Conservation (phyloP, 2,888 invertebrate genomes). For the Biston betularia region DNA sequence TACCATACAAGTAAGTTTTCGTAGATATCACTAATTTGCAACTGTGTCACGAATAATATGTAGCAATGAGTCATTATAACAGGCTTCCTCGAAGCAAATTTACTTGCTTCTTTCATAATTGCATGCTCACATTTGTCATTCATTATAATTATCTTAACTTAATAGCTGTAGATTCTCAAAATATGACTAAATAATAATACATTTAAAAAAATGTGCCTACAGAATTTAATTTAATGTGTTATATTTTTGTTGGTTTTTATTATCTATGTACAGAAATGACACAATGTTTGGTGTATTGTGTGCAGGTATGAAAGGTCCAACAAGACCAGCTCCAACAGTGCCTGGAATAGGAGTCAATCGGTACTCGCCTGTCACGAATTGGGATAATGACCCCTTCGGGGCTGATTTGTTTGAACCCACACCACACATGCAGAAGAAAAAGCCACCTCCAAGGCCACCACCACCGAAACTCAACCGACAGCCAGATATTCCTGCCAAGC, state of each 20-base stretch:
- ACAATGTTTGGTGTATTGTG: constrained; percentile 25
- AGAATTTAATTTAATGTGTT: neutral
- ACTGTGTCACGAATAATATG: constrained; percentile 20
- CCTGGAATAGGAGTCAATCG: constrained; percentile 71
- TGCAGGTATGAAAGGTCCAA: constrained; percentile 87
- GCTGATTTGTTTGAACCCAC: constrained; percentile 81
- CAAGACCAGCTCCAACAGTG: constrained; percentile 86
- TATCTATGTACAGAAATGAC: neutral
- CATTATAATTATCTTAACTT: neutral
- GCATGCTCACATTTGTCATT: neutral
- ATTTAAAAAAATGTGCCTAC: neutral
- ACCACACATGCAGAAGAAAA: constrained; percentile 86
- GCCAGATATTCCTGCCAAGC: constrained; percentile 78
- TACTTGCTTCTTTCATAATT: neutral
- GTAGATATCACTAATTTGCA: neutral
- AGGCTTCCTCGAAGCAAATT: constrained; percentile 16
- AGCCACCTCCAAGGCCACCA: constrained; percentile 90
- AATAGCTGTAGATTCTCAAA: too few relatives aligned
- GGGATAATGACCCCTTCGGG: constrained; percentile 82
- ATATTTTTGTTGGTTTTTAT: neutral
- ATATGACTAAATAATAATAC: too few relatives aligned
- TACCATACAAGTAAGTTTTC: constrained; percentile 39
- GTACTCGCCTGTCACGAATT: constrained; percentile 85
- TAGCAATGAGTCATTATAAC: constrained; percentile 38
- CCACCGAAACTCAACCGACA: constrained; percentile 86